Evolutionary conservation across 2,797 vertebrate genomes (phyloP).

Genomic region (Fratercula arctica): DNA sequence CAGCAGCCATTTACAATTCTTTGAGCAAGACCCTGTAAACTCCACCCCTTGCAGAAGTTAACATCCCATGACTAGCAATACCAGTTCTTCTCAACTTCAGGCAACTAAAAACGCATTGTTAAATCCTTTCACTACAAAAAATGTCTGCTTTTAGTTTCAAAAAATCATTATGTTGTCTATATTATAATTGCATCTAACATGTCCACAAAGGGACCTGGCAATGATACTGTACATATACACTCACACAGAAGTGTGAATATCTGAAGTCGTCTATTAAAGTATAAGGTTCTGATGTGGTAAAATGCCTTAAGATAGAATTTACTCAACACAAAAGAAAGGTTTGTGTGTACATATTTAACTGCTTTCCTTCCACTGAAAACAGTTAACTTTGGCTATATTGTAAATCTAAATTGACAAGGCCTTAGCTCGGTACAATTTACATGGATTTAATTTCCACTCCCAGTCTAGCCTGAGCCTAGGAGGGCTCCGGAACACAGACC

Average conservation of each 20-base stretch:
- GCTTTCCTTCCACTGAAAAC: background rate
- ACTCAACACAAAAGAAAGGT: background rate
- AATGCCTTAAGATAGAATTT: background rate
- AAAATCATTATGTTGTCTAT: background rate
- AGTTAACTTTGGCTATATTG: background rate
- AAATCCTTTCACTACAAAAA: background rate
- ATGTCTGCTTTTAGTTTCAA: background rate
- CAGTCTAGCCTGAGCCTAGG: background rate
- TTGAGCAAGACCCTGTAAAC: background rate
- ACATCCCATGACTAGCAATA: background rate
- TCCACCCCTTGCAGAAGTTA: background rate
- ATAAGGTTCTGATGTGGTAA: background rate
- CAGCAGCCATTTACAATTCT: background rate
- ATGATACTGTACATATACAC: too few species aligned
- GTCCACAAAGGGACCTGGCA: background rate
- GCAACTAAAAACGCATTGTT: background rate
- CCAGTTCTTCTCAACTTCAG: background rate
- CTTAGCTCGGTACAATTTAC: background rate
- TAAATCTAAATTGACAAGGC: background rate
- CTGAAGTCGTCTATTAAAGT: background rate
- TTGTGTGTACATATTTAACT: background rate
- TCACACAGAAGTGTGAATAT: fast-evolving
- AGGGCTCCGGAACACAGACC: background rate
- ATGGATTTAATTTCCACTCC: background rate
- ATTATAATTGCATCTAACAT: background rate